Evolutionary conservation across 2,113 vertebrate genomes (phyloP), one percentile per base, ranked within the genome.

Genomic region (Oceanites oceanicus): DNA sequence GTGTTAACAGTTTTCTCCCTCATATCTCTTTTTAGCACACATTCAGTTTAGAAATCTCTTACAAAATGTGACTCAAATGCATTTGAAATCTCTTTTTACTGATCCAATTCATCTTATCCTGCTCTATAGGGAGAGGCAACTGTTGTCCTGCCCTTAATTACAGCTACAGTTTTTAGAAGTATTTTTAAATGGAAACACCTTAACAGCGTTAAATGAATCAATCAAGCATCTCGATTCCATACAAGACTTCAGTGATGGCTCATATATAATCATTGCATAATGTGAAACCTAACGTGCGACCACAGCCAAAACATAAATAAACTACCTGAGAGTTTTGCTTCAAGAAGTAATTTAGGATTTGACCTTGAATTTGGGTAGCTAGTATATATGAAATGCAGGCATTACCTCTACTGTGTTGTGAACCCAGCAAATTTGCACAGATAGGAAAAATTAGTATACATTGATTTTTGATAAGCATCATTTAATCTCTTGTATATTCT

Each of bases 401-500:
- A 42, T 86, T 62, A 27, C 36, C 34, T 92, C 52, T 21, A 15
- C 52, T 65, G 38, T 67, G 32, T 55, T 88, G 49, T 72, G 47
- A 93, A 86, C 40, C 25, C 44, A 83, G 50, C 4, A 85, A 88
- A 71, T 92, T 71, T 92, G 18, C 78, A 77, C 63, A 81, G 79
- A 75, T 63, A 93, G 72, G 55, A 88, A 94, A 94, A 94, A 90
- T 47, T 76, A 88, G 23, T 86, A 88, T 86, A 95, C n/a, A 66
- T 42, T 90, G 86, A 86, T 92, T 83, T 93, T 83, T 93, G 68
- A 91, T 92, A 95, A 91, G 88, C 68, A 95, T 95, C 55, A 81
- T 91, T 96, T 94, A 93, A 93, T 96, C 80, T 86, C 52, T 58
- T 95, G 82, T 80, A 74, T 94, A 92, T 90, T 94, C 94, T 95